Conservation (phyloP, 64 coral and sea anemone species). For the Montipora efflorescens region DNA sequence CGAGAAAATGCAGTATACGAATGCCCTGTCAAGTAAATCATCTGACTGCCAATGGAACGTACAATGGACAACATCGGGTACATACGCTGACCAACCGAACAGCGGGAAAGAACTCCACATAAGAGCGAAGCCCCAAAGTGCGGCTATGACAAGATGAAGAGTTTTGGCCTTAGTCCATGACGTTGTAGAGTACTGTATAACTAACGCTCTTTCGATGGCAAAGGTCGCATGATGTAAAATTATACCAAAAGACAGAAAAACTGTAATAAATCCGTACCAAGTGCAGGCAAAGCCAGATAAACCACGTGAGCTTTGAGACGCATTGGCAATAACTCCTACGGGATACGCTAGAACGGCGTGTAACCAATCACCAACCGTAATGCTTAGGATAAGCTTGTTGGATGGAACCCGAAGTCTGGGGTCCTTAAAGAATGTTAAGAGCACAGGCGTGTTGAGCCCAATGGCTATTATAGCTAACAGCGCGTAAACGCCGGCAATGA, state of each 20-base stretch:
- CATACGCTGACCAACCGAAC: slow-evolving; percentile 48
- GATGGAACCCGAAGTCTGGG: background rate
- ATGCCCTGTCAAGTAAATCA: background rate
- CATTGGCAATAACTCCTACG: background rate
- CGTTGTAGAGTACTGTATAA: background rate
- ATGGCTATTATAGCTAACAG: background rate
- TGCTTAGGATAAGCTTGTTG: slow-evolving; percentile 19
- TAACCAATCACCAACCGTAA: slow-evolving; percentile 36
- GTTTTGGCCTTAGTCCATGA: background rate
- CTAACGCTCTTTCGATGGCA: slow-evolving; percentile 14
- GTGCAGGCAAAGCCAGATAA: background rate
- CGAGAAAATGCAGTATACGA: slow-evolving; percentile 5
- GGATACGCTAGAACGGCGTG: slow-evolving; percentile 18
- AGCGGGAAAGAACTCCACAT: slow-evolving; percentile 21
- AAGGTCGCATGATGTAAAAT: slow-evolving; percentile 27
- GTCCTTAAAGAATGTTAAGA: slow-evolving; percentile 15
- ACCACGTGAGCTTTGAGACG: background rate
- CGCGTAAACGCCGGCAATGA: slow-evolving; percentile 7
- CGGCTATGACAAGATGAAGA: background rate
- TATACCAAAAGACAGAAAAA: slow-evolving; percentile 15
- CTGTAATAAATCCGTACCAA: slow-evolving; percentile 29
- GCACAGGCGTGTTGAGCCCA: slow-evolving; percentile 16
- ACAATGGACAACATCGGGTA: background rate
- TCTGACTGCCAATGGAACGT: slow-evolving; percentile 12
- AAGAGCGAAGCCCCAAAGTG: slow-evolving; percentile 14